phyloP scores from a whole-genome alignment of 2,888 invertebrate species.

The Apantesis nais region DNA sequence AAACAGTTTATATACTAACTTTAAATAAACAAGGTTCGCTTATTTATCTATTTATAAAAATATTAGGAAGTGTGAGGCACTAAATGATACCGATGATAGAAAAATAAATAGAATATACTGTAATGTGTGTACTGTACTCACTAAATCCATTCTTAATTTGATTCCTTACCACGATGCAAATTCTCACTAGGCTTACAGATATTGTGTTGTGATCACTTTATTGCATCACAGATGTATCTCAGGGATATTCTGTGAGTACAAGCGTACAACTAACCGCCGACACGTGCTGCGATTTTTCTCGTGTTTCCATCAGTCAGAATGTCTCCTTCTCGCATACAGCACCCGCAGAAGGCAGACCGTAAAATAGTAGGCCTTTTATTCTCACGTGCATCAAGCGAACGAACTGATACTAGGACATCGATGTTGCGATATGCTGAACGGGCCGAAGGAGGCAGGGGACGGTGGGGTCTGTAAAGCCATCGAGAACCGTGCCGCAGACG shows the following conservation, averaged over 20 bases:
- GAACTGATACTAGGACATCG: constrained; percentile 81
- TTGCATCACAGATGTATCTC: constrained; percentile 83
- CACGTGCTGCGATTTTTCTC: constrained; percentile 79
- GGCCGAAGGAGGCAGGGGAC: constrained; percentile 82
- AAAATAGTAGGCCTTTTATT: constrained; percentile 84
- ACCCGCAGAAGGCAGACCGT: constrained; percentile 91
- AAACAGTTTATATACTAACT: constrained; percentile 18
- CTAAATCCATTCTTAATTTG: constrained; percentile 71
- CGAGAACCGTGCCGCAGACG: constrained; percentile 71
- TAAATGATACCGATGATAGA: constrained; percentile 66
- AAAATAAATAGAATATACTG: constrained; percentile 57
- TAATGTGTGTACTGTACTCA: constrained; percentile 64
- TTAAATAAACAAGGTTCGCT: neutral
- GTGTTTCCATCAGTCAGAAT: constrained; percentile 84
- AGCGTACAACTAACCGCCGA: constrained; percentile 75
- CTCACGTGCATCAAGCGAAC: constrained; percentile 85
- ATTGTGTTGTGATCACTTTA: constrained; percentile 82
- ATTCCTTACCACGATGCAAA: constrained; percentile 74
- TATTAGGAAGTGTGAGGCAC: constrained; percentile 23
- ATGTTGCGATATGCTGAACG: constrained; percentile 74
- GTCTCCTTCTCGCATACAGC: constrained; percentile 94
- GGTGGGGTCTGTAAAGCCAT: constrained; percentile 72
- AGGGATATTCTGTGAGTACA: constrained; percentile 79
- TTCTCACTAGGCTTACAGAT: constrained; percentile 80
- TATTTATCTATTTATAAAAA: constrained; percentile 5